phyloP scores from a whole-genome alignment of 2,888 invertebrate species.

The Callyntrura guangdongensis region DNA sequence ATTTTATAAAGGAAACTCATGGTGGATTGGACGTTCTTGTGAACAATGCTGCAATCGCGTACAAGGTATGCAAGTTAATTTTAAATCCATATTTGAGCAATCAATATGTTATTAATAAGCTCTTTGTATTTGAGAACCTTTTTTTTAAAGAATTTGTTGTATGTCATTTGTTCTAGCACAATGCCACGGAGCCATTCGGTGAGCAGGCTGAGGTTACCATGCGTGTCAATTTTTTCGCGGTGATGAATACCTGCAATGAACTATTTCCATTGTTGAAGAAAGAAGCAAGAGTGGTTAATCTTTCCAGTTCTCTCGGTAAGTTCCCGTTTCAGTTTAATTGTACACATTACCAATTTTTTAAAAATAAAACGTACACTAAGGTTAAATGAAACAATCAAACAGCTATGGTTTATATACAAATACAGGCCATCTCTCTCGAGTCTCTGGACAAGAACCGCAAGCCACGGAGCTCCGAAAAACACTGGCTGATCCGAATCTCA shows the following conservation, averaged over 20 bases:
- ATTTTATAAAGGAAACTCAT: slow-evolving; percentile 88
- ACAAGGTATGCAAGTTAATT: slow-evolving; percentile 86
- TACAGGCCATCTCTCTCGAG: slow-evolving; percentile 88
- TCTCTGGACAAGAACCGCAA: slow-evolving; percentile 87
- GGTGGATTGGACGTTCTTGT: slow-evolving; percentile 91
- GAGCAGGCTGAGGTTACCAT: slow-evolving; percentile 91
- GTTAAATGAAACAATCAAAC: too few species aligned
- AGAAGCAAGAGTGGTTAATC: slow-evolving; percentile 91
- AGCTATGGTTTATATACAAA: too few species aligned
- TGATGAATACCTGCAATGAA: slow-evolving; percentile 89
- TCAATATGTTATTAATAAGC: background rate
- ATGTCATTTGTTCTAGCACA: slow-evolving; percentile 85
- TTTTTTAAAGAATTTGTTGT: too few species aligned
- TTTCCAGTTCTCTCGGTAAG: slow-evolving; percentile 90
- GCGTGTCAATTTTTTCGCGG: slow-evolving; percentile 90
- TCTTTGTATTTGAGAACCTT: background rate
- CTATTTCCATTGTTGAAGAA: slow-evolving; percentile 91
- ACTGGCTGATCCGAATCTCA: slow-evolving; percentile 88
- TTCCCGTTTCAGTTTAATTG: too few species aligned
- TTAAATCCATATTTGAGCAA: too few species aligned
- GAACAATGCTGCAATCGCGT: slow-evolving; percentile 92
- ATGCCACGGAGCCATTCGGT: slow-evolving; percentile 88
- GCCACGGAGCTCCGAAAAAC: slow-evolving; percentile 87
- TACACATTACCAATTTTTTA: too few species aligned
- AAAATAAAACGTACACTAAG: too few species aligned